These are phyloP conservation scores for Caenorhabditis sp. DNA, from an alignment of 2,888 invertebrate species.

Conservation along the genomic window DNA sequence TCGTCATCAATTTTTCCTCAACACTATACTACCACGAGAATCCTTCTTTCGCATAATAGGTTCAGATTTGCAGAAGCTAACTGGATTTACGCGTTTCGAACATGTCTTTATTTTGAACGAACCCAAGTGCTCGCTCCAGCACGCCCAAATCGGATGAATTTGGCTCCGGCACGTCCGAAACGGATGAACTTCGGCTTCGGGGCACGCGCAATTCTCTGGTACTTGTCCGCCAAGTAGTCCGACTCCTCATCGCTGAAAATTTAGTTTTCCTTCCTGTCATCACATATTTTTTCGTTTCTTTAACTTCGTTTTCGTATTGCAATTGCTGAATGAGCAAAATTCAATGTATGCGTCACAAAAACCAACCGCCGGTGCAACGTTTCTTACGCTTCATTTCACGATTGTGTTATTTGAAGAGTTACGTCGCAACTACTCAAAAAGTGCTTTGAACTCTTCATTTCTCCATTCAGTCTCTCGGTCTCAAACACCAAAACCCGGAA, in stretches of 20 bases:
- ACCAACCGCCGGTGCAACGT: constrained; percentile 6
- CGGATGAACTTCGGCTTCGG: constrained; percentile 77
- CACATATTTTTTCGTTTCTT: not conserved
- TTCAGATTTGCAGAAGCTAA: too few relatives aligned
- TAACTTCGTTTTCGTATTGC: not conserved
- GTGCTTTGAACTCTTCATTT: constrained; percentile 10
- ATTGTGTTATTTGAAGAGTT: not conserved
- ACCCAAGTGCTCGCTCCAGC: constrained; percentile 69
- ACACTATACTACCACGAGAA: too few relatives aligned
- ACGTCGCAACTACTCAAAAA: constrained; percentile 5
- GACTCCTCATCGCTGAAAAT: constrained; percentile 50
- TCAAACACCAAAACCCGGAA: constrained; percentile 20
- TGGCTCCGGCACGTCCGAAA: constrained; percentile 74
- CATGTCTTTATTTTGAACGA: too few relatives aligned
- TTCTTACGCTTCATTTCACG: constrained; percentile 37
- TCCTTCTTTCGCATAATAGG: too few relatives aligned
- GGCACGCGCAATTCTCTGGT: constrained; percentile 62
- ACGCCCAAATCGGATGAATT: constrained; percentile 76
- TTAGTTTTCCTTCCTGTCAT: too few relatives aligned
- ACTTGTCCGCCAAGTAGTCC: constrained; percentile 32
- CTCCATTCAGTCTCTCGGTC: not conserved
- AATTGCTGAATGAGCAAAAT: not conserved
- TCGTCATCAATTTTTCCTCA: too few relatives aligned
- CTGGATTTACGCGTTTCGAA: constrained; percentile 9
- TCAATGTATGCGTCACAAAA: constrained; percentile 37